Evolutionary conservation across 2,888 invertebrate species (phyloP).

Genomic region (Sinelater perroti): DNA sequence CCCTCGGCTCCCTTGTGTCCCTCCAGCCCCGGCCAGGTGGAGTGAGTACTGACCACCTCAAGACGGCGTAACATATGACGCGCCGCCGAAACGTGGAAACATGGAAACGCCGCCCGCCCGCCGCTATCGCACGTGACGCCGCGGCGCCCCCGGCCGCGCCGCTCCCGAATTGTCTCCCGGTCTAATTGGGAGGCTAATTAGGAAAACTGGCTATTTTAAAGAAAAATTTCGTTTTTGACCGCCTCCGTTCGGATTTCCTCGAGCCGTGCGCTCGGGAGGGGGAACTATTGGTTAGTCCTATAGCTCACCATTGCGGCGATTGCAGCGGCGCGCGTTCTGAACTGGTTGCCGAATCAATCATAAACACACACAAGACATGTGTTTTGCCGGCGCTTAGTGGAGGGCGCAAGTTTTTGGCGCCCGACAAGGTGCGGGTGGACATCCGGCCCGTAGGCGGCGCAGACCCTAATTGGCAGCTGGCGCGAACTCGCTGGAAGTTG

Average conservation of each 20-base stretch:
- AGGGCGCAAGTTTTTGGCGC: too few relatives aligned
- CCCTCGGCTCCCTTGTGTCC: not conserved
- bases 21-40: not conserved
- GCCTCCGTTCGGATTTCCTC: constrained; percentile 52
- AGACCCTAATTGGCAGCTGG: too few relatives aligned
- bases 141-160: too few relatives aligned
- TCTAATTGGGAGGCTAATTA: constrained; percentile 41
- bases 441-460: too few relatives aligned
- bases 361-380: constrained; percentile 44
- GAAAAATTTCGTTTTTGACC: constrained; percentile 54
- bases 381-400: constrained; percentile 37
- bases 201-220: constrained; percentile 43
- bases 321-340: constrained; percentile 47
- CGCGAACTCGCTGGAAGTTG: too few relatives aligned
- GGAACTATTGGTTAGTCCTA: constrained; percentile 53
- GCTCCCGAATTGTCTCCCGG: constrained; percentile 1
- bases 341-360: constrained; percentile 46
- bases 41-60: constrained; percentile 37
- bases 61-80: constrained; percentile 12
- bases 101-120: too few relatives aligned
- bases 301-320: constrained; percentile 49
- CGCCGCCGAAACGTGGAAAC: too few relatives aligned
- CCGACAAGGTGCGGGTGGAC: too few relatives aligned
- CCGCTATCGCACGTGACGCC: too few relatives aligned
- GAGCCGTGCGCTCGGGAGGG: constrained; percentile 49